Evolutionary conservation across 2,797 vertebrate species (phyloP), one percentile per base, ranked within the genome.

Genomic region (Pseudomugil gertrudae): DNA sequence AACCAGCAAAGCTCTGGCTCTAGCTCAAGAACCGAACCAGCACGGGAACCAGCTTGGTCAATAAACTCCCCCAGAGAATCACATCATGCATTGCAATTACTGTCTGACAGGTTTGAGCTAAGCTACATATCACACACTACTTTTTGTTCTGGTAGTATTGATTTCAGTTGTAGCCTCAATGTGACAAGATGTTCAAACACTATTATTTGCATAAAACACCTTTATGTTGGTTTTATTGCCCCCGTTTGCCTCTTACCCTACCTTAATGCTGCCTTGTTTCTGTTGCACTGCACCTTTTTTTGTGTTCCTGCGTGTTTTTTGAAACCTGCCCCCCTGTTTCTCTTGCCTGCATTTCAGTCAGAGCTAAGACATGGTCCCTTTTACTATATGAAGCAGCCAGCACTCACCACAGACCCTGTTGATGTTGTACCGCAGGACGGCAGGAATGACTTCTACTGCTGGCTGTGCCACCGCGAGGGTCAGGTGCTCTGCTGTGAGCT

Each of bases 401-500:
- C 93, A 91, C 94, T 94, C 93, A 94, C 94, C 87, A 92, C 93
- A 97, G 98, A 99, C 94, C 97, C 98, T 97, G 96, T 98, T 96
- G 97, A 99, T 97, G 98, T 98, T 96, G 95, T 97, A 96, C 98
- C 97, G 84, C 98, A 99, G 97, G 98, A 99, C 90, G 96, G 98
- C 94, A 97, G 98, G 92, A 99, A 99, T 85, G 98, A 99, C 94
- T 99, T 99, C 96, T 99, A 95, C 95, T 99, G 98, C 95, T 99
- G 98, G 98, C 90, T 99, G 95, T 99, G 98, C 95, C 98, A 99
- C 94, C 98, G 94, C 68, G 94, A 95, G 92, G 94, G 98, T 90
- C 98, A 99, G 95, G 98, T 99, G 95, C 98, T 99, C 95, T 99
- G 98, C 96, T 96, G 98, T 94, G 98, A 99, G 94, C 98, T 99